Percentiles rank a stretch among this genome's conserved stretches.
Evolutionary conservation across 2,113 vertebrate genomes (phyloP).

Genomic region (Heteronetta atricapilla): DNA sequence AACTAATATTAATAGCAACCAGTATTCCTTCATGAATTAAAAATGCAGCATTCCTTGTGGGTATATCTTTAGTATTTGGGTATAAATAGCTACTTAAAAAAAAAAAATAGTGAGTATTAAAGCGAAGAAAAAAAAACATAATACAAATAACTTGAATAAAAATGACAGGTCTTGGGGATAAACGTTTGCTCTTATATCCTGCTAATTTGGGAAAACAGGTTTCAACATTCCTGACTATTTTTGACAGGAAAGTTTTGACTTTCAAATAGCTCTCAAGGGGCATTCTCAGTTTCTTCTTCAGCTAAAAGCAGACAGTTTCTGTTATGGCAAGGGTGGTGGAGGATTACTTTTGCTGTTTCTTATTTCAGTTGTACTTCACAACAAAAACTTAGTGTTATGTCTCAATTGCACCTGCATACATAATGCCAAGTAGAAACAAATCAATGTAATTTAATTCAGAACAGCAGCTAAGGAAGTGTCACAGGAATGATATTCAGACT

Average conservation of each 20-base stretch:
- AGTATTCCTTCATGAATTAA: background rate
- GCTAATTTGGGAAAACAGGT: background rate
- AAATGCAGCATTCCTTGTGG: background rate
- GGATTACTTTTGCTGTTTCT: background rate
- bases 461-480: background rate
- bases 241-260: background rate
- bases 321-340: background rate
- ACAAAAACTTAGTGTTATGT: background rate
- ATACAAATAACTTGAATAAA: background rate
- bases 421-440: background rate
- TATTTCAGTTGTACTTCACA: background rate
- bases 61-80: background rate
- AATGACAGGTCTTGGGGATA: background rate
- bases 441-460: slow-evolving; percentile 16
- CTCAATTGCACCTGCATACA: background rate
- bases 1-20: background rate
- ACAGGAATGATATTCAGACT: background rate
- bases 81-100: background rate
- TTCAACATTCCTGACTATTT: background rate
- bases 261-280: background rate
- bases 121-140: background rate
- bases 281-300: background rate
- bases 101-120: background rate
- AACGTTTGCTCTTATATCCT: background rate
- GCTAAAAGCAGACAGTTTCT: background rate